Base-by-base conservation (phyloP, 2,888 invertebrate genomes). In the Athrips mouffetella region DNA sequence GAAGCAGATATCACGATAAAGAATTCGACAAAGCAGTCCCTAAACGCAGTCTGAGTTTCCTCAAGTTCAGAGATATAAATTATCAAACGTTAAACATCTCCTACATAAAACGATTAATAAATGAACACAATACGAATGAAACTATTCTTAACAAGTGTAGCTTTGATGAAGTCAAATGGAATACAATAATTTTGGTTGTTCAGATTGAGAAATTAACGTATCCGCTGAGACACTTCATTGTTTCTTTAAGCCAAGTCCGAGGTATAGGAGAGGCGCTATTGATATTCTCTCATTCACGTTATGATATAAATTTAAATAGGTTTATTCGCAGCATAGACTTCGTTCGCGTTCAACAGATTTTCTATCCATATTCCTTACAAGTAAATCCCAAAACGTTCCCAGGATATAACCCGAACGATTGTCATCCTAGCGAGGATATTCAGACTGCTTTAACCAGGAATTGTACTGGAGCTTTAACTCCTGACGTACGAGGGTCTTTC, bases 231-330 rank as follows among this genome's bases (percentile, higher is more conserved):
- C 67, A 63, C 44, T 57, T 77, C 2, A 27, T 82, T 25, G 56
- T 66, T 11, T 80, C 80, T 1, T 55, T 82, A 23, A 57, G 67
- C 3, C 58, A 67, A 44, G 52, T 74, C 4, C 47, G 47, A 42
- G 81, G 77, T 6, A 78, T 82, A 40, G 64, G 75, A 31, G 65
- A 75, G 20, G 52, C 61, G 0, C 51, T 82, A 20, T 35, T 82
- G 27, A 70, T 82, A 52, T 79, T 82, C 58, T 77, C 79, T 0
- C 80, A 80, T 60, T 66, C 64, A 4, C 58, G 59, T 53, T 71
- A 61, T 47, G 74, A 80, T 49, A 63, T 65, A 33, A 62, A 65
- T 27, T 37, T 73, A 10, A 71, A 73, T 42, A 53, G 47, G 25
- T 50, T 73, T 20, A 65, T 80, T 49, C 54, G 51, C 40, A 54